Conservation (phyloP, 2,888 invertebrate species). For the Cryptophagus acutangulus region DNA sequence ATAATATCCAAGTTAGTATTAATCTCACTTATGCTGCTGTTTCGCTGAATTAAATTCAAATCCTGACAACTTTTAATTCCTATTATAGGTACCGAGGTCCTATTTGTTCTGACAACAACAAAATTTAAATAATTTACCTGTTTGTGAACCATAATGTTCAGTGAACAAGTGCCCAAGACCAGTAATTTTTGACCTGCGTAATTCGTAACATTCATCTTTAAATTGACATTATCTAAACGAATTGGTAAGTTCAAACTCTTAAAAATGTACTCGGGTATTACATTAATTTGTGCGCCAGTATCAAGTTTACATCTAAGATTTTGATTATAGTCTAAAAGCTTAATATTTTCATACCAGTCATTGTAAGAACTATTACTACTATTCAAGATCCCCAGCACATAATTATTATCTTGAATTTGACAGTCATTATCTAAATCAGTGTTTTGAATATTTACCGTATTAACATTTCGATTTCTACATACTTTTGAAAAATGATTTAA, state of each 20-base stretch:
- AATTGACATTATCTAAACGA: no score
- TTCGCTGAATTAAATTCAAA: not conserved
- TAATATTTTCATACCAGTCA: slow-evolving; percentile 1
- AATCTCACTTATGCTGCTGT: not conserved
- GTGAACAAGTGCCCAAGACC: no score
- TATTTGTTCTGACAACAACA: slow-evolving; percentile 1
- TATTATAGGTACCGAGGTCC: not conserved
- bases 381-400: no score
- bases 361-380: no score
- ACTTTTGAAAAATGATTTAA: not conserved
- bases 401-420: no score
- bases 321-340: not conserved
- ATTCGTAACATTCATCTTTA: no score
- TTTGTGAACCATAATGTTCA: no score
- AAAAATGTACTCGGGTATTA: slow-evolving; percentile 1
- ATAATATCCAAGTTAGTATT: not conserved
- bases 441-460: no score
- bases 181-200: no score
- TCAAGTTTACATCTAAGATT: slow-evolving; percentile 2
- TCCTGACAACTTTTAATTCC: not conserved
- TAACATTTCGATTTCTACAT: slow-evolving; percentile 1
- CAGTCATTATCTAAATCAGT: no score
- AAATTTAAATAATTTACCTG: slow-evolving; percentile 2
- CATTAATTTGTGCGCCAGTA: slow-evolving; percentile 5
- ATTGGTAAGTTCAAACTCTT: no score